A percentile compares a stretch with the other conserved stretches of the same genome.
phyloP scores from a whole-genome alignment of 2,113 vertebrate species.

The Noturus placidus region DNA sequence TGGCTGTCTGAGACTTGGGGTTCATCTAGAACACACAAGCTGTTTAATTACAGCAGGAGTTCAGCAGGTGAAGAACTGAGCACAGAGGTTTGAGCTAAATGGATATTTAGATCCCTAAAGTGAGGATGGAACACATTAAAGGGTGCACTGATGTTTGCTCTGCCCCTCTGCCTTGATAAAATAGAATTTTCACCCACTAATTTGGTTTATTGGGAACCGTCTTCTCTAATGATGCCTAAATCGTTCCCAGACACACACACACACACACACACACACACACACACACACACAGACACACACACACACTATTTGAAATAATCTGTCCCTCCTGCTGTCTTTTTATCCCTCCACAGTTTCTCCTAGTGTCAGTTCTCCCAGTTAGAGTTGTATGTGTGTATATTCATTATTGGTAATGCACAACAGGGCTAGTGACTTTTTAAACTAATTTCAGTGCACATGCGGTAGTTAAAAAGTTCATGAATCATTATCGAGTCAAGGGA shows the following conservation, averaged over 20 bases:
- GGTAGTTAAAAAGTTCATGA: not conserved
- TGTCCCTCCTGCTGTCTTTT: conserved; percentile 18
- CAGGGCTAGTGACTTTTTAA: not conserved
- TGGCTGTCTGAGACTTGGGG: not conserved
- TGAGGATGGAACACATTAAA: conserved; percentile 35
- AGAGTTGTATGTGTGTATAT: no score
- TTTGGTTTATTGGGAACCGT: conserved; percentile 21
- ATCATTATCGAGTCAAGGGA: not conserved
- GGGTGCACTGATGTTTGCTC: conserved; percentile 24
- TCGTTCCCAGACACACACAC: not conserved
- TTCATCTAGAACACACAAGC: not conserved
- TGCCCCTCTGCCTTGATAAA: conserved; percentile 25
- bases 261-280: not conserved
- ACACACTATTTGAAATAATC: conserved; percentile 18
- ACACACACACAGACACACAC: no score
- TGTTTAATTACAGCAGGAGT: conserved; percentile 28
- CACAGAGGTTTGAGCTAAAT: not conserved
- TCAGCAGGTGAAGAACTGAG: conserved; percentile 9
- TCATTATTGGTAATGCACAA: not conserved
- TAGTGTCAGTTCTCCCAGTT: not conserved
- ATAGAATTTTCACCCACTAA: conserved; percentile 38
- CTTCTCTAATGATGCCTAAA: conserved; percentile 30
- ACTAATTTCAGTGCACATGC: not conserved
- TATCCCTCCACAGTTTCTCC: not conserved
- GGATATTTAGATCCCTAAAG: conserved; percentile 15